phyloP scores from a whole-genome alignment of 1,140 invertebrate species.

The Bombyx mandarina region DNA sequence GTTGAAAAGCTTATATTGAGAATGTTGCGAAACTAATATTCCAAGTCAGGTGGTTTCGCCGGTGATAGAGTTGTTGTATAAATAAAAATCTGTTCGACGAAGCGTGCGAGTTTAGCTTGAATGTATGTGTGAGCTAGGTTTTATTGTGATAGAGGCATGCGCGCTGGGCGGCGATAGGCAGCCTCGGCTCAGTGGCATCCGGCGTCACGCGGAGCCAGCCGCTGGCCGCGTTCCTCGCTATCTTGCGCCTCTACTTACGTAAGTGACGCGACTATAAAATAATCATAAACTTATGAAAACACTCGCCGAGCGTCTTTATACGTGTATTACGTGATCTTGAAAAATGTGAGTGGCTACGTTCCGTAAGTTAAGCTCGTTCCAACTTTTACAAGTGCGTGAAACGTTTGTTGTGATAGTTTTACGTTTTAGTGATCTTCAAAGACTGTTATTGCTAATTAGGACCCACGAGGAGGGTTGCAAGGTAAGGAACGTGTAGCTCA shows the following conservation, averaged over 20 bases:
- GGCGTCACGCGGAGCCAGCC: slow-evolving; percentile 33
- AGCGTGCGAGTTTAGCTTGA: slow-evolving; percentile 27
- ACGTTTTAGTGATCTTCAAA: slow-evolving; percentile 6
- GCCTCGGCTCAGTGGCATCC: slow-evolving; percentile 37
- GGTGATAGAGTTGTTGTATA: slow-evolving; percentile 42
- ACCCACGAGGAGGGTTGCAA: not conserved
- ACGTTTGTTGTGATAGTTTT: slow-evolving; percentile 8
- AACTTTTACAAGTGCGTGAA: slow-evolving; percentile 12
- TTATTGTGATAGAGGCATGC: slow-evolving; percentile 53
- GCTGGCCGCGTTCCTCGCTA: slow-evolving; percentile 11
- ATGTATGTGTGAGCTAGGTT: slow-evolving; percentile 43
- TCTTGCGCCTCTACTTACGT: slow-evolving; percentile 42
- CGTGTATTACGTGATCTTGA: too few relatives aligned
- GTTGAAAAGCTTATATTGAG: not conserved
- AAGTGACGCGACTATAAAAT: slow-evolving; percentile 35
- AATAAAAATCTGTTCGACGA: slow-evolving; percentile 43
- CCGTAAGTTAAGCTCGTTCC: not conserved
- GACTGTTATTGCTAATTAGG: slow-evolving; percentile 1
- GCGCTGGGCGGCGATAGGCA: slow-evolving; percentile 30
- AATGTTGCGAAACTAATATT: slow-evolving; percentile 6
- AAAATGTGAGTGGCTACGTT: too few relatives aligned
- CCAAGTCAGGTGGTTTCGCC: slow-evolving; percentile 27
- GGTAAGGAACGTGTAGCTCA: not conserved
- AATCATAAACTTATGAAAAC: slow-evolving; percentile 13
- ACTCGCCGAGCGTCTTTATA: too few relatives aligned